A percentile compares a stretch with the other conserved stretches of the same genome.
Evolutionary conservation across 2,797 vertebrate species (phyloP).

Genomic region (Microchirus variegatus): DNA sequence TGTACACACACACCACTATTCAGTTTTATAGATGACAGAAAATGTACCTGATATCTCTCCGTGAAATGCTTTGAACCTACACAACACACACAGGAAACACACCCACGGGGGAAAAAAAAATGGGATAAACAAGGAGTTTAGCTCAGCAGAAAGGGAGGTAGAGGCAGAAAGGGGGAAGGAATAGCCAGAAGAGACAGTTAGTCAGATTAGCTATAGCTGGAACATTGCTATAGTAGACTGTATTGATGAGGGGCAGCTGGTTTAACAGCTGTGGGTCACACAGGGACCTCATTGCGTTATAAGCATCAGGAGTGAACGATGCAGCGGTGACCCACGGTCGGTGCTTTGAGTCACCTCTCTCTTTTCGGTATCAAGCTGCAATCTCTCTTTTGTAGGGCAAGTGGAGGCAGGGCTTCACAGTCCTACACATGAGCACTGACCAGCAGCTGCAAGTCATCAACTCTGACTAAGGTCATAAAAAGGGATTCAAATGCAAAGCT

Average conservation of each 20-base stretch:
- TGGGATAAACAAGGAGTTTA: conserved; percentile 70
- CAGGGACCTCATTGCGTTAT: conserved; percentile 39
- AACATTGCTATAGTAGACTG: conserved; percentile 49
- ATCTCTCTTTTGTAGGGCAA: conserved; percentile 41
- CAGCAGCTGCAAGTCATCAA: conserved; percentile 46
- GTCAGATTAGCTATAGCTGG: conserved; percentile 59
- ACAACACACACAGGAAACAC: conserved; percentile 43
- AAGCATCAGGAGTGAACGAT: conserved; percentile 33
- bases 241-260: conserved; percentile 52
- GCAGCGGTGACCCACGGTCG: conserved; percentile 52
- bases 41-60: conserved; percentile 51
- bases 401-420: conserved; percentile 49
- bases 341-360: conserved; percentile 30
- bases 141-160: conserved; percentile 56
- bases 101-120: conserved; percentile 34
- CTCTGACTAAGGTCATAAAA: conserved; percentile 41
- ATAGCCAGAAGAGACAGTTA: conserved; percentile 33
- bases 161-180: conserved; percentile 36
- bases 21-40: conserved; percentile 59
- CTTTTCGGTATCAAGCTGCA: conserved; percentile 13
- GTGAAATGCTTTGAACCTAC: conserved; percentile 38
- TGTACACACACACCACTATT: conserved; percentile 53
- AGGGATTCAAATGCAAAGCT: conserved; percentile 36
- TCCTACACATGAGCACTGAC: conserved; percentile 43
- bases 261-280: conserved; percentile 58